A percentile compares a stretch with the other conserved stretches of the same genome.
These are phyloP conservation scores for Halictus quadricinctus DNA, from an alignment of 2,888 invertebrate genomes.

Conservation along the genomic window DNA sequence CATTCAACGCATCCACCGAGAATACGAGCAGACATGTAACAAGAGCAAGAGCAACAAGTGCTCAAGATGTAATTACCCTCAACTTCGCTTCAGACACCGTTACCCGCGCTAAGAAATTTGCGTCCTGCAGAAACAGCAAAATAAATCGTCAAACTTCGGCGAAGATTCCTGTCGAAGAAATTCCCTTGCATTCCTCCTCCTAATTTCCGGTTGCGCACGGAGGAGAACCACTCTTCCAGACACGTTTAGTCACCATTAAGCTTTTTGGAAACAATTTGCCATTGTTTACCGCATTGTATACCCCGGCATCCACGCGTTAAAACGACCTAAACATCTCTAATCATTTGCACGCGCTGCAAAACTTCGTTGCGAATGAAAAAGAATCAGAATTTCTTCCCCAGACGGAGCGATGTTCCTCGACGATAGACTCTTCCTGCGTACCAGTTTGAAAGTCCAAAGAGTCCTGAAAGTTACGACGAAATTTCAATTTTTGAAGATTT, in stretches of 20 bases:
- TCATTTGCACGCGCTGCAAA: not conserved
- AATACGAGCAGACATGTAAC: slow-evolving; percentile 60
- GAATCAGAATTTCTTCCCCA: not conserved
- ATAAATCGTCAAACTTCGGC: slow-evolving; percentile 56
- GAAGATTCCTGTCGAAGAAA: slow-evolving; percentile 35
- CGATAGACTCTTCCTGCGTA: not conserved
- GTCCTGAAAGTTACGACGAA: not conserved
- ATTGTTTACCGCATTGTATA: not conserved
- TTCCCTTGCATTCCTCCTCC: slow-evolving; percentile 36
- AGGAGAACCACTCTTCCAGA: not conserved
- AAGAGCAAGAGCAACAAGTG: slow-evolving; percentile 71
- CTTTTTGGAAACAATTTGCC: not conserved
- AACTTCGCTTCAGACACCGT: slow-evolving; percentile 63
- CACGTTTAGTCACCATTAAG: not conserved
- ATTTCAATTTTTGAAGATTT: not conserved
- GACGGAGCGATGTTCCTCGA: not conserved
- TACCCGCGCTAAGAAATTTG: slow-evolving; percentile 61
- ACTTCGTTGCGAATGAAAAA: not conserved
- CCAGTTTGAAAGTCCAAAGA: not conserved
- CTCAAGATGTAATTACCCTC: slow-evolving; percentile 65
- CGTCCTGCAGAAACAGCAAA: slow-evolving; percentile 52
- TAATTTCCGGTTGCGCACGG: not conserved
- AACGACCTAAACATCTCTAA: not conserved
- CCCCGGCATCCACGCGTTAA: not conserved
- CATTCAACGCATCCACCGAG: slow-evolving; percentile 48